Evolutionary conservation across 2,888 invertebrate genomes (phyloP), one percentile per base, ranked within the genome.

Genomic region (Strigamia transsilvanica): DNA sequence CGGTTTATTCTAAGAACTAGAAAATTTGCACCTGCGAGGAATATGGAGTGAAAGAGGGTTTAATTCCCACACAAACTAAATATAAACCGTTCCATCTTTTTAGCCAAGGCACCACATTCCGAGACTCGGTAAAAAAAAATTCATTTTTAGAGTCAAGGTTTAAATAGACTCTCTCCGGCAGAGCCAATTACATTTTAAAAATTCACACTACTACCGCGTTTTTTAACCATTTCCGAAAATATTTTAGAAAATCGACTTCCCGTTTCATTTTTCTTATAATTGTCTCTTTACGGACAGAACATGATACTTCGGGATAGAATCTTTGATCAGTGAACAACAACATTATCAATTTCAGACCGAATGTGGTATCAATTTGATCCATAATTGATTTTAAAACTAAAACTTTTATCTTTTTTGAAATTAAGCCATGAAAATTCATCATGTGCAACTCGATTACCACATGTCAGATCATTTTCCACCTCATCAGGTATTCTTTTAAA

Each of bases 11-110:
- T 73, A 27, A 32, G 73, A 32, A 5, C 73, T 32, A 32, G 5
- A 27, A 66, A 73, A 73, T 73, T 73, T 73, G 73, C 73, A 73
- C 73, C 73, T 73, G 73, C 27, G 73, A 32, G 23, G 73, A 73
- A 73, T 73, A 73, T 73, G 73, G 73, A 73, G 73, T 73, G 73
- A 73, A 73, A 73, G 73, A 73, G 73, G 73, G 73, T 73, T 73
- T 73, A 73, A 73, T 73, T 73, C 73, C 73, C 73, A 73, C 73
- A 73, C 73, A 73, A 73, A 73, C 73, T 73, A 73, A 73, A 73
- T 73, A 73, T 73, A 73, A 73, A 73, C 73, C 73, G 73, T 32
- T 73, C 73, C 73, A 73, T 73, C 73, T 73, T 73, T 73, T 73
- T 73, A 73, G 73, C 73, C 73, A 73, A 73, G 73, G 73, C 73